Conservation (phyloP, 2,113 vertebrate genomes). For the Platanista minor region DNA sequence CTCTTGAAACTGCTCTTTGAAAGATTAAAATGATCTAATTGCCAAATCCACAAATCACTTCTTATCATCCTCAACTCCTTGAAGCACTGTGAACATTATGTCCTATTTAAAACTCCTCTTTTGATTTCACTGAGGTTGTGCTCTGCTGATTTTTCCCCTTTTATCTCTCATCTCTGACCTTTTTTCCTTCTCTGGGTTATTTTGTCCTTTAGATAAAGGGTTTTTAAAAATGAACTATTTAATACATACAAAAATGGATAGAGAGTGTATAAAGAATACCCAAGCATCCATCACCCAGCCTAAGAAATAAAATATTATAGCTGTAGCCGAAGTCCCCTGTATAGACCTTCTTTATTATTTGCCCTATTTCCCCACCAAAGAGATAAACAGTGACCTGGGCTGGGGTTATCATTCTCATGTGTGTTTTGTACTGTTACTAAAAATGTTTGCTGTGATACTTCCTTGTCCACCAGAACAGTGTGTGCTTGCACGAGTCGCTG, state of each 20-base stretch:
- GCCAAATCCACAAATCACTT: neutral
- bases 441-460: neutral
- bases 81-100: neutral
- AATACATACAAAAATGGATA: neutral
- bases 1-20: neutral
- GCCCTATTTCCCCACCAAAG: neutral
- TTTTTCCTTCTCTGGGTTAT: neutral
- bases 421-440: neutral
- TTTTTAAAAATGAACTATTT: neutral
- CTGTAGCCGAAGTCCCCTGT: neutral
- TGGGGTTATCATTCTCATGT: neutral
- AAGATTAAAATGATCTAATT: slow-evolving; percentile 24
- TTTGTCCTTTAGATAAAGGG: neutral
- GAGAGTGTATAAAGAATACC: neutral
- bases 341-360: neutral
- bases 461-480: neutral
- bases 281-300: neutral
- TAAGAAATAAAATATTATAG: neutral
- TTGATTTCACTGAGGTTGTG: neutral
- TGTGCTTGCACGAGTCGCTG: neutral
- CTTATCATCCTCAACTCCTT: neutral
- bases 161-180: neutral
- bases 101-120: slow-evolving; percentile 13
- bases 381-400: neutral
- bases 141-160: neutral